Conservation (phyloP, 1,140 invertebrate genomes). For the Dendrolimus punctatus region DNA sequence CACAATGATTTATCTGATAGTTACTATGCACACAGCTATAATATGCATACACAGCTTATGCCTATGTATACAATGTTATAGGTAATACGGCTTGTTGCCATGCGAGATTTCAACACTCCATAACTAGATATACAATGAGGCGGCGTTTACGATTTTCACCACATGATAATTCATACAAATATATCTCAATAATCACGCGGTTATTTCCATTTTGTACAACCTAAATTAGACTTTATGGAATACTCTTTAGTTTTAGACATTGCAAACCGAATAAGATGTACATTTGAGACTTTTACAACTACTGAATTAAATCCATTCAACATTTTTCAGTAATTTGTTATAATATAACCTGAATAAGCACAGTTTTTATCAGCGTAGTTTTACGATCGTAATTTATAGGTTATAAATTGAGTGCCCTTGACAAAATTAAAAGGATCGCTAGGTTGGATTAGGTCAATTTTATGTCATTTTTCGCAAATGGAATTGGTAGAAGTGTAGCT, state of each 20-base stretch:
- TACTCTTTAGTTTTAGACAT: conserved; percentile 18
- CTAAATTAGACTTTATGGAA: conserved; percentile 8
- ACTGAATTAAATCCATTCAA: conserved; percentile 27
- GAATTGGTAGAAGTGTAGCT: background rate
- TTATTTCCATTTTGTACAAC: conserved; percentile 11
- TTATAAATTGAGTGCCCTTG: conserved; percentile 52
- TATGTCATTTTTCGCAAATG: background rate
- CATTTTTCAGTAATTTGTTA: conserved; percentile 21
- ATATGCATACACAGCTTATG: conserved; percentile 16
- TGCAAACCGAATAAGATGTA: conserved; percentile 30
- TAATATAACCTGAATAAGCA: conserved; percentile 41
- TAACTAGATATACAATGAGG: conserved; percentile 11
- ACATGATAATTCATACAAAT: background rate
- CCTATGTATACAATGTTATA: conserved; percentile 44
- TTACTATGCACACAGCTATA: conserved; percentile 31
- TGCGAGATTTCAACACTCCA: conserved; percentile 45
- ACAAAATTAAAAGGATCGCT: conserved; percentile 35
- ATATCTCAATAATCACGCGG: conserved; percentile 2
- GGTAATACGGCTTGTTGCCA: conserved; percentile 60
- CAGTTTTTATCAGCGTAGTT: conserved; percentile 20
- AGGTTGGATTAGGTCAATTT: conserved; percentile 28
- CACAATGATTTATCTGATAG: conserved; percentile 41
- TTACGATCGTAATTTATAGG: conserved; percentile 44
- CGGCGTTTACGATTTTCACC: conserved; percentile 1
- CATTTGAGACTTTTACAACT: conserved; percentile 23